Evolutionary conservation across 2,113 vertebrate species (phyloP).

Genomic region (Chinchilla lanigera): DNA sequence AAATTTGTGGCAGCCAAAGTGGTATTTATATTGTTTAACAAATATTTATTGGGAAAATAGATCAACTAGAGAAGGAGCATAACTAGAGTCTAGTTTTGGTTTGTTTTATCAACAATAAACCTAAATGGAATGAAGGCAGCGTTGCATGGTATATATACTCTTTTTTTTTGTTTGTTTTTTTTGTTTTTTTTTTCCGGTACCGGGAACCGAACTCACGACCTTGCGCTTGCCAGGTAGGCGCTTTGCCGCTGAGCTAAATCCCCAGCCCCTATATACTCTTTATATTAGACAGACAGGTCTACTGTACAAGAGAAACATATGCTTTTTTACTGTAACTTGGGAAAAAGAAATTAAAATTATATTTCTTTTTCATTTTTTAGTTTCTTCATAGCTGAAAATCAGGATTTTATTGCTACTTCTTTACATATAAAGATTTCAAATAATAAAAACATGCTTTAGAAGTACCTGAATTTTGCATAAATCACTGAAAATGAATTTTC

Average conservation of each 20-base stretch:
- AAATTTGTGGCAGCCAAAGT: neutral
- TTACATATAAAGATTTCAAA: neutral
- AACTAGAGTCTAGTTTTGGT: constrained; percentile 8
- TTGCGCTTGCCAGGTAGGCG: too few relatives aligned
- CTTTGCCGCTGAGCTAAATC: too few relatives aligned
- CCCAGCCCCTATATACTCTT: neutral
- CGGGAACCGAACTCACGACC: too few relatives aligned
- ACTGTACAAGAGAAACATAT: neutral
- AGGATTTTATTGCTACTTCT: neutral
- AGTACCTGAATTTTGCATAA: neutral
- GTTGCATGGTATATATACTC: neutral
- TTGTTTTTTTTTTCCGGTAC: too few relatives aligned
- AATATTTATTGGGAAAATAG: neutral
- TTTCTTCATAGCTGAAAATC: neutral
- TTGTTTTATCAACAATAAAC: neutral
- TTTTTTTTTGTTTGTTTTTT: too few relatives aligned
- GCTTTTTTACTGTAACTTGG: neutral
- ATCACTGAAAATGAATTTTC: neutral
- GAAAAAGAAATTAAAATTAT: neutral
- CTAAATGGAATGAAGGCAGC: neutral
- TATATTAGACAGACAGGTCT: neutral
- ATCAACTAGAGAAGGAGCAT: neutral
- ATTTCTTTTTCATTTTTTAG: constrained; percentile 9
- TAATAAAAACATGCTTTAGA: neutral
- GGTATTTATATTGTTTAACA: neutral